Evolutionary conservation across 2,888 invertebrate genomes (phyloP).

Genomic region (Azorinus chamasolen): DNA sequence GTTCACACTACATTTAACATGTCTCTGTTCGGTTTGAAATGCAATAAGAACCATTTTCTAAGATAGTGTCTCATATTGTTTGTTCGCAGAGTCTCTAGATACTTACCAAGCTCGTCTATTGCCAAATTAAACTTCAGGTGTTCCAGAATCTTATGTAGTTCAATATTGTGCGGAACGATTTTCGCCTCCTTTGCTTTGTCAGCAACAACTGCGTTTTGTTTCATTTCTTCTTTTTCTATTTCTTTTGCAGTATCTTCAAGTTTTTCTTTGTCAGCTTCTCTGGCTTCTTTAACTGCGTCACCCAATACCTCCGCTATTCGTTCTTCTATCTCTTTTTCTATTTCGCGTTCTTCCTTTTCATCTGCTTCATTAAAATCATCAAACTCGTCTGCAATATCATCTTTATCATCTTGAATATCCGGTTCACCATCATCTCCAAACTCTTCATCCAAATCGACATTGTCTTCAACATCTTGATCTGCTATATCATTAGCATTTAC

Average conservation of each 20-base stretch:
- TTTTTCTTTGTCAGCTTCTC: conserved; percentile 5
- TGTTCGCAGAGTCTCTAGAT: too few species aligned
- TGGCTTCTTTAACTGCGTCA: conserved; percentile 26
- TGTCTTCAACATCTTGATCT: conserved; percentile 32
- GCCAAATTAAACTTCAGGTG: conserved; percentile 41
- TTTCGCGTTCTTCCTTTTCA: conserved; percentile 33
- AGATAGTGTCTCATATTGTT: too few species aligned
- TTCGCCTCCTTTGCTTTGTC: background rate
- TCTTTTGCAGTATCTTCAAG: conserved; percentile 2
- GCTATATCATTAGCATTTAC: too few species aligned
- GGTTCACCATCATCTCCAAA: conserved; percentile 25
- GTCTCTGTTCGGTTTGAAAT: too few species aligned
- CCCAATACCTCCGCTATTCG: conserved; percentile 37
- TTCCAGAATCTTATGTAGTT: conserved; percentile 12
- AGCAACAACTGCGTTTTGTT: background rate
- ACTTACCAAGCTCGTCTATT: conserved; percentile 42
- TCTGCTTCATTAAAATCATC: conserved; percentile 20
- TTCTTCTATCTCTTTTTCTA: conserved; percentile 55
- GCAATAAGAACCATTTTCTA: too few species aligned
- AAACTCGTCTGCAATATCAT: conserved; percentile 17
- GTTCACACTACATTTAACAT: too few species aligned
- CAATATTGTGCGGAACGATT: background rate
- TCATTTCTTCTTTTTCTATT: conserved; percentile 8
- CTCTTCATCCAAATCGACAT: conserved; percentile 23
- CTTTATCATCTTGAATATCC: conserved; percentile 8